These are phyloP conservation scores for Cerastis leucographa DNA, from an alignment of 2,888 invertebrate species.

Conservation along the genomic window DNA sequence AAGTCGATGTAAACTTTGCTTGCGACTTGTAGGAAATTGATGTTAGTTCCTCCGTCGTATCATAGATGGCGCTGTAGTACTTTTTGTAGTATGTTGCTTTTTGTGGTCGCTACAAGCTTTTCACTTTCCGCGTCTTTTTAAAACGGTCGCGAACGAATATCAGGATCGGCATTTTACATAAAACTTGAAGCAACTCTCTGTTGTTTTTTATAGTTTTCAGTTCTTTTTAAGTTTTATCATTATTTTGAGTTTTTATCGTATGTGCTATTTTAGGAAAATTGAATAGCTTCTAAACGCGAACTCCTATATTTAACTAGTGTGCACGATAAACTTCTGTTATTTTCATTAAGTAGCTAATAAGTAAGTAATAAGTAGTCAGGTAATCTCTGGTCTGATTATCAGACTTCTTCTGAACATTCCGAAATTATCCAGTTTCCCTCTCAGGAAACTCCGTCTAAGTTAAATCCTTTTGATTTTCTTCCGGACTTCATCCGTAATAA, in stretches of 20 bases:
- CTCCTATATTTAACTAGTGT: background rate
- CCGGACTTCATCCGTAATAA: background rate
- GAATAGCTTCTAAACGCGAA: background rate
- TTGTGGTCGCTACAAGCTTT: too few relatives aligned
- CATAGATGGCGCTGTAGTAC: too few relatives aligned
- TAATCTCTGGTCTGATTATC: background rate
- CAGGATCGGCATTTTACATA: background rate
- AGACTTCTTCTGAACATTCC: background rate
- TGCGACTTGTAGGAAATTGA: too few relatives aligned
- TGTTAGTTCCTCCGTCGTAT: too few relatives aligned
- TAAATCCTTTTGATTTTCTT: slow-evolving; percentile 17
- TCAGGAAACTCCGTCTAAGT: background rate
- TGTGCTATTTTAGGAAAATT: background rate
- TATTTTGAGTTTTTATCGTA: background rate
- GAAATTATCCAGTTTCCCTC: background rate
- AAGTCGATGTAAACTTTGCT: too few relatives aligned
- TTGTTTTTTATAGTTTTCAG: background rate
- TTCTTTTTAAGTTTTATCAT: background rate
- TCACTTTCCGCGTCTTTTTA: background rate
- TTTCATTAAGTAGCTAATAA: too few relatives aligned
- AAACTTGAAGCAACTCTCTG: background rate
- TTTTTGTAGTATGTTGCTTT: too few relatives aligned
- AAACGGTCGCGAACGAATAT: background rate
- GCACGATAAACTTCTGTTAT: background rate
- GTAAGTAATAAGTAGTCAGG: too few relatives aligned